phyloP scores from a whole-genome alignment of 2,113 vertebrate species.

The Silurus glanis region DNA sequence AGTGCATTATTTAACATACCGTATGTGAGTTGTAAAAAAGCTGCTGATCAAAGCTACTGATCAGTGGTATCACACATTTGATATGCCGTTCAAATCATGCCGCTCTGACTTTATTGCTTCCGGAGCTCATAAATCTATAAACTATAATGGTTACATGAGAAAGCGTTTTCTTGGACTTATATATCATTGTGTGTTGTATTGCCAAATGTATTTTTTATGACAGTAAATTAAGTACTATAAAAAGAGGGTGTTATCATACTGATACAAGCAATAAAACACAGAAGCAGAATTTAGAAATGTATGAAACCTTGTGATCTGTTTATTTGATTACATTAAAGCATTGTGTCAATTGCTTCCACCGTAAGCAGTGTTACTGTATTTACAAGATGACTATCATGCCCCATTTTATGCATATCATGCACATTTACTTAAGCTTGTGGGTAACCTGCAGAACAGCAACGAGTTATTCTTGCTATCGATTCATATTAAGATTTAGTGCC shows the following conservation, averaged over 20 bases:
- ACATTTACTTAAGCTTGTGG: neutral
- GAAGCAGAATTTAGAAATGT: constrained; percentile 16
- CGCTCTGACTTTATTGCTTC: constrained; percentile 1
- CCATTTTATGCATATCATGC: neutral
- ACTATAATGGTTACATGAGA: neutral
- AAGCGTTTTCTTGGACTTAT: neutral
- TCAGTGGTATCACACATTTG: neutral
- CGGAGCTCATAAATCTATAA: neutral
- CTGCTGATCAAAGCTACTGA: neutral
- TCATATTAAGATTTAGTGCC: neutral
- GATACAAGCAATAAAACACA: constrained; percentile 37
- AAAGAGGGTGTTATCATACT: constrained; percentile 10
- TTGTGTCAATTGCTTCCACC: neutral
- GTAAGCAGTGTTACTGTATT: neutral
- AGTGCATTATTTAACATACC: constrained; percentile 6
- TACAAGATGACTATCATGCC: neutral
- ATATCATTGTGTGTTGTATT: neutral
- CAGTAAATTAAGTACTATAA: constrained; percentile 20
- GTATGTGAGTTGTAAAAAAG: constrained; percentile 3
- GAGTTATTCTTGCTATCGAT: no score
- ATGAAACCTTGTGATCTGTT: neutral
- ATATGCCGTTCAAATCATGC: neutral
- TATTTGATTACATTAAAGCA: constrained; percentile 12
- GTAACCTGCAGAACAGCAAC: neutral
- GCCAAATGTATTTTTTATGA: neutral